These are phyloP conservation scores for Microctonus hyperodae DNA, from an alignment of 2,888 invertebrate genomes.

Conservation along the genomic window DNA sequence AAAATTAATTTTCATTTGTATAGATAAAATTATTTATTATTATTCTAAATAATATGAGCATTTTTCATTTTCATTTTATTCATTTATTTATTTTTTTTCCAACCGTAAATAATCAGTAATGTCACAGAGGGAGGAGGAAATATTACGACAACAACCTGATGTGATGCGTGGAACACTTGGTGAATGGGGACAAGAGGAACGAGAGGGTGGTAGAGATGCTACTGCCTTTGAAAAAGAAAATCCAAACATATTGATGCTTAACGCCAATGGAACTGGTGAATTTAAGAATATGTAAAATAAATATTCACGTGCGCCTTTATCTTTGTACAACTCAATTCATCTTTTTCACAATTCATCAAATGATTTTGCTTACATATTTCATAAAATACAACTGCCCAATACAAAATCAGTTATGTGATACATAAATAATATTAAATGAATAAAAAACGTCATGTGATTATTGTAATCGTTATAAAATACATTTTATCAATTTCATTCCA, in stretches of 20 bases:
- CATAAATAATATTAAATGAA: no score
- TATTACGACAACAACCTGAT: slow-evolving; percentile 73
- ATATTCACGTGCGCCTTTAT: neutral
- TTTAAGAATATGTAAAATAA: slow-evolving; percentile 75
- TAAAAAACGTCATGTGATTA: neutral
- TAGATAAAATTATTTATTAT: slow-evolving; percentile 34
- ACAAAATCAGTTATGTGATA: neutral
- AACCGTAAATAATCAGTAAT: slow-evolving; percentile 54
- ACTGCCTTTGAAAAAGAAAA: slow-evolving; percentile 81
- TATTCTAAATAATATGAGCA: neutral
- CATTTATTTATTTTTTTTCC: no score
- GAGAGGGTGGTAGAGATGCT: slow-evolving; percentile 71
- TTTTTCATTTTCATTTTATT: slow-evolving; percentile 9
- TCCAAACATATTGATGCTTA: slow-evolving; percentile 77
- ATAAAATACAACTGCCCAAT: neutral
- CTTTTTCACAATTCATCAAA: neutral
- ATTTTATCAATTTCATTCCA: neutral
- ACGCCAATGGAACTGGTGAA: slow-evolving; percentile 73
- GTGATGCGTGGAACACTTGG: slow-evolving; percentile 76
- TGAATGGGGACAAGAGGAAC: slow-evolving; percentile 77
- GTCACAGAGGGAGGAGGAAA: slow-evolving; percentile 75
- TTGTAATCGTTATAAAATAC: neutral
- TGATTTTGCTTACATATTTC: neutral
- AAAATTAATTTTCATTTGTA: neutral
- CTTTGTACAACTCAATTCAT: neutral